phyloP scores from a whole-genome alignment of 2,113 vertebrate genomes.

The Ia io region DNA sequence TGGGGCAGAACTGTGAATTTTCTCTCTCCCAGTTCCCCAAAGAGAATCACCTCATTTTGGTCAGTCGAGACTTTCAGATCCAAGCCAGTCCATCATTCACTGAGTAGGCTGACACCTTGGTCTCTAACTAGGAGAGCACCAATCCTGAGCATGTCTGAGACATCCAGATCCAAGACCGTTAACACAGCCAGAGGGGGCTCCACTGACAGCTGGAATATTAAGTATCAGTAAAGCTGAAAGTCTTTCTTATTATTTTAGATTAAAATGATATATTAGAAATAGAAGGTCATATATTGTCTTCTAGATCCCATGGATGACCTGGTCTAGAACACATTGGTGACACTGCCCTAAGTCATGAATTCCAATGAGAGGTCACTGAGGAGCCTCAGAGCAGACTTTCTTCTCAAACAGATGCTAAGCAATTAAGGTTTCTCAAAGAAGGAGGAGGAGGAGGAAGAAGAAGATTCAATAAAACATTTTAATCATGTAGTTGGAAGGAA shows the following conservation, averaged over 20 bases:
- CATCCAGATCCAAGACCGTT: not conserved
- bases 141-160: not conserved
- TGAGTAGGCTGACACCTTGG: not conserved
- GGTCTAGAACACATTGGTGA: not conserved
- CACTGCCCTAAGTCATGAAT: not conserved
- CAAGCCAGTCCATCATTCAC: fast-evolving
- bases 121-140: not conserved
- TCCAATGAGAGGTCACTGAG: not conserved
- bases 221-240: not conserved
- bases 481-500: not conserved
- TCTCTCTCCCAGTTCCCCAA: not conserved
- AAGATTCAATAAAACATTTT: not conserved
- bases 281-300: not conserved
- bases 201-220: not conserved
- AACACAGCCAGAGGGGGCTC: not conserved
- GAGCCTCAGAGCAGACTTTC: not conserved
- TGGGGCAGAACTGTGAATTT: not conserved
- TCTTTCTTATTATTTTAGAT: conserved; percentile 6
- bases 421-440: not conserved
- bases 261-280: not conserved
- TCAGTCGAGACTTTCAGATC: not conserved
- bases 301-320: not conserved
- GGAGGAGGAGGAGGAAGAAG: not conserved
- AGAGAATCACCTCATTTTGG: not conserved
- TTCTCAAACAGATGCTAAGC: not conserved